Conservation (phyloP, 1,140 invertebrate species). For the Scaptodrosophila lebanonensis region DNA sequence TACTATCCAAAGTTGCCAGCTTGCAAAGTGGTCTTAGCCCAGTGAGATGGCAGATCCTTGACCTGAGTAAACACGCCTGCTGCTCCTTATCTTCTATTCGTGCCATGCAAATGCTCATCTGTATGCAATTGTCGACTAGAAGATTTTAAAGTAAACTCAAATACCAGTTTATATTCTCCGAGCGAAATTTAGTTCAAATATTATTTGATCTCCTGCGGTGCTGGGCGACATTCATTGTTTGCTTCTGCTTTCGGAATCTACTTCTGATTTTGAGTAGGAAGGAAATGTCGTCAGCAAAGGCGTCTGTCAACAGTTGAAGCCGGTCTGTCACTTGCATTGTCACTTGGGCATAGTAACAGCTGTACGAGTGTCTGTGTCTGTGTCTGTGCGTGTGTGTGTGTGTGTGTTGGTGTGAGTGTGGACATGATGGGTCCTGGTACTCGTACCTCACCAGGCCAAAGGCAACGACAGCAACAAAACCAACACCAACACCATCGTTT, state of each 20-base stretch:
- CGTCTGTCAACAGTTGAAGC: slow-evolving; percentile 42
- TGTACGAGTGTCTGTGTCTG: not conserved
- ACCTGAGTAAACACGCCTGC: slow-evolving; percentile 40
- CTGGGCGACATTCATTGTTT: slow-evolving; percentile 58
- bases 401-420: slow-evolving; percentile 4
- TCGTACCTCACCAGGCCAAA: too few relatives aligned
- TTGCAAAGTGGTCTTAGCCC: too few relatives aligned
- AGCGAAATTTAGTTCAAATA: slow-evolving; percentile 55
- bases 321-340: slow-evolving; percentile 48
- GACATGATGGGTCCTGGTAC: too few relatives aligned
- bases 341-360: slow-evolving; percentile 38
- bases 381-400: slow-evolving; percentile 5
- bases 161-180: slow-evolving; percentile 8
- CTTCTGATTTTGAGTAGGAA: slow-evolving; percentile 57
- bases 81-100: too few relatives aligned
- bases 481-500: too few relatives aligned
- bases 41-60: too few relatives aligned
- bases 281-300: slow-evolving; percentile 31
- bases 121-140: slow-evolving; percentile 13
- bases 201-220: slow-evolving; percentile 67
- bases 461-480: too few relatives aligned
- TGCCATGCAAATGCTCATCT: slow-evolving; percentile 48
- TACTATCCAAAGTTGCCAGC: too few relatives aligned
- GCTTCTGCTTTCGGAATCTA: slow-evolving; percentile 52
- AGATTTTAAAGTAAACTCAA: slow-evolving; percentile 34